phyloP scores from a whole-genome alignment of 2,113 vertebrate genomes.

The Actenoides hombroni region DNA sequence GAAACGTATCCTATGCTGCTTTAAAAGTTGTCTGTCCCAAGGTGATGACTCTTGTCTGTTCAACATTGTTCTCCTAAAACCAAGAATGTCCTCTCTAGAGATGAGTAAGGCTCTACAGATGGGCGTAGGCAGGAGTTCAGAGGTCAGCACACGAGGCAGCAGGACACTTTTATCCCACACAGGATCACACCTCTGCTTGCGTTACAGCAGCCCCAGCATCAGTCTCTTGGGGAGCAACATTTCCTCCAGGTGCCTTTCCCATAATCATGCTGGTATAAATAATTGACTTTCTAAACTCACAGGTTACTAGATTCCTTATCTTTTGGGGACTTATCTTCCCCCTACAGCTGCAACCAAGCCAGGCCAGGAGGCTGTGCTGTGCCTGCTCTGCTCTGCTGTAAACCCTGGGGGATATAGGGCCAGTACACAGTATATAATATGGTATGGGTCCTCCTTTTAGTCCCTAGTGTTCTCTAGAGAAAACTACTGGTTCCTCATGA shows the following conservation, averaged over 20 bases:
- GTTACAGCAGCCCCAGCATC: neutral
- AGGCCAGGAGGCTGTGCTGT: neutral
- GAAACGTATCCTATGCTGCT: neutral
- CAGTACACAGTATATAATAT: too few relatives aligned
- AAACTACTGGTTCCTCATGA: neutral
- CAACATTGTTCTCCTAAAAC: neutral
- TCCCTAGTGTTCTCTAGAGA: neutral
- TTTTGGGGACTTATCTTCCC: neutral
- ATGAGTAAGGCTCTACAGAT: neutral
- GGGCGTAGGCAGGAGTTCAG: neutral
- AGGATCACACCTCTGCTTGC: neutral
- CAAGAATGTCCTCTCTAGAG: neutral
- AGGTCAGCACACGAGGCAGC: neutral
- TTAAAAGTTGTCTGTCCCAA: neutral
- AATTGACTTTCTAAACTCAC: neutral
- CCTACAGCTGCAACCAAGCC: neutral
- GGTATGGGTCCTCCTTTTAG: neutral
- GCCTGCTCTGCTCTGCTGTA: neutral
- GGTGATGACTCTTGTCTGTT: neutral
- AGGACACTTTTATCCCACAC: neutral
- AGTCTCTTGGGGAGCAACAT: fast-evolving
- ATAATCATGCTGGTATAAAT: fast-evolving
- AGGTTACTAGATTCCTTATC: neutral
- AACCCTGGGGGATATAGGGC: neutral
- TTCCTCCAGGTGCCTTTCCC: neutral